A percentile compares a stretch with the other conserved stretches of the same genome.
These are phyloP conservation scores for Callopanchax toddi DNA, from an alignment of 2,113 vertebrate species.

Conservation along the genomic window DNA sequence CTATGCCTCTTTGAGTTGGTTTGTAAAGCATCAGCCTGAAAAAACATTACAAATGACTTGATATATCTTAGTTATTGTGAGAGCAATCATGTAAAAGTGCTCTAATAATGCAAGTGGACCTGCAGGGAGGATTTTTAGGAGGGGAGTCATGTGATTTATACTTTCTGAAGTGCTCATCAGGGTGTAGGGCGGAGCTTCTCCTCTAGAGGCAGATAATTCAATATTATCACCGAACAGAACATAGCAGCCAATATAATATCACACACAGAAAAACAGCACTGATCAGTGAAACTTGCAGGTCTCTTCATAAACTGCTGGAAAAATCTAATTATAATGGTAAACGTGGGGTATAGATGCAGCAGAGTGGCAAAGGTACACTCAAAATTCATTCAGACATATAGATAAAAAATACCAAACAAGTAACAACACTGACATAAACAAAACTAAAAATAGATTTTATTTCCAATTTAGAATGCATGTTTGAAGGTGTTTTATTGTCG, in stretches of 20 bases:
- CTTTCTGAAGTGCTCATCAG: slow-evolving; percentile 8
- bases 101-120: neutral
- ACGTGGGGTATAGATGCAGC: neutral
- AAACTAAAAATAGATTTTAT: neutral
- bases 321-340: neutral
- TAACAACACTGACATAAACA: neutral
- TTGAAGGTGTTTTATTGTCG: neutral
- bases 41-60: neutral
- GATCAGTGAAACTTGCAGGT: neutral
- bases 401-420: neutral
- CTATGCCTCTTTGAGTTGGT: neutral
- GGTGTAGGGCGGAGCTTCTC: slow-evolving; percentile 3
- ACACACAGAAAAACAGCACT: neutral
- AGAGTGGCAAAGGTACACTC: rapidly evolving
- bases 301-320: neutral
- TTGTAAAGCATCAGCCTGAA: neutral
- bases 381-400: too few relatives aligned
- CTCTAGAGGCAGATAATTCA: slow-evolving; percentile 35
- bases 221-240: slow-evolving; percentile 50
- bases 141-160: neutral
- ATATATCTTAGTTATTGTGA: neutral
- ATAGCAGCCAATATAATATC: slow-evolving; percentile 25
- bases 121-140: neutral
- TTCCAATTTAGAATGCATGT: neutral
- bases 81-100: neutral